Percentiles rank a stretch among this genome's conserved stretches.
Conservation (phyloP, 2,888 invertebrate genomes). For the Auanema freiburgensis region DNA sequence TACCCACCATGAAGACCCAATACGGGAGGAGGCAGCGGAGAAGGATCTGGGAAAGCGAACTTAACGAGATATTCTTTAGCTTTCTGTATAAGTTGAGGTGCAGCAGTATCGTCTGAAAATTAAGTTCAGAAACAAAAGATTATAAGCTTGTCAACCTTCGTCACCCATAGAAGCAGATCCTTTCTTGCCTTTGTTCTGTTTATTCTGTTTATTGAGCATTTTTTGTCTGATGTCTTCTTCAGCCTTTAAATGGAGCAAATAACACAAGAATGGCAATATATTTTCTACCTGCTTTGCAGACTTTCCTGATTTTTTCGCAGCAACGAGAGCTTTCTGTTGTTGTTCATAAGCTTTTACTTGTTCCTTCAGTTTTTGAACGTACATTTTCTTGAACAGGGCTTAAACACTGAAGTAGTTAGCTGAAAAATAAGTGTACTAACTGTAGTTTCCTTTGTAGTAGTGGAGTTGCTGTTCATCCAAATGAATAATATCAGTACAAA, state of each 20-base stretch:
- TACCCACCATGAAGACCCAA: conserved; percentile 89
- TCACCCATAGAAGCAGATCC: conserved; percentile 28
- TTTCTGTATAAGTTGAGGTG: conserved; percentile 80
- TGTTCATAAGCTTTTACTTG: conserved; percentile 96
- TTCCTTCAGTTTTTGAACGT: conserved; percentile 89
- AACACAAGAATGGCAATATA: not conserved
- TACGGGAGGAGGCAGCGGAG: conserved; percentile 93
- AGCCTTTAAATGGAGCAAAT: conserved; percentile 70
- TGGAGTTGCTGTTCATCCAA: conserved; percentile 88
- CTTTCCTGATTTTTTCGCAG: conserved; percentile 91
- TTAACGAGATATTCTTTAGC: conserved; percentile 96
- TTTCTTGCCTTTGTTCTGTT: conserved; percentile 34
- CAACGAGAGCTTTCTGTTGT: conserved; percentile 92
- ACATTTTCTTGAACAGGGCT: conserved; percentile 91
- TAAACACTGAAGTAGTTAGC: conserved; percentile 21
- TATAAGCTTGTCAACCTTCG: too few relatives aligned
- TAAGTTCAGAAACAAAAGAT: not conserved
- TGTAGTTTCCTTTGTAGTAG: conserved; percentile 97
- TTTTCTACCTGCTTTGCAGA: conserved; percentile 78
- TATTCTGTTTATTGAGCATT: conserved; percentile 37
- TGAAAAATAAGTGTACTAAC: conserved; percentile 41
- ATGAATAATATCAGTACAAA: conserved; percentile 98
- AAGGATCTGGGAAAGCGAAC: conserved; percentile 94
- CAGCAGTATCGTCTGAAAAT: conserved; percentile 74
- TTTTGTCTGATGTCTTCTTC: conserved; percentile 56